Evolutionary conservation across 2,797 vertebrate species (phyloP).

Genomic region (Leucoraja ocellata): DNA sequence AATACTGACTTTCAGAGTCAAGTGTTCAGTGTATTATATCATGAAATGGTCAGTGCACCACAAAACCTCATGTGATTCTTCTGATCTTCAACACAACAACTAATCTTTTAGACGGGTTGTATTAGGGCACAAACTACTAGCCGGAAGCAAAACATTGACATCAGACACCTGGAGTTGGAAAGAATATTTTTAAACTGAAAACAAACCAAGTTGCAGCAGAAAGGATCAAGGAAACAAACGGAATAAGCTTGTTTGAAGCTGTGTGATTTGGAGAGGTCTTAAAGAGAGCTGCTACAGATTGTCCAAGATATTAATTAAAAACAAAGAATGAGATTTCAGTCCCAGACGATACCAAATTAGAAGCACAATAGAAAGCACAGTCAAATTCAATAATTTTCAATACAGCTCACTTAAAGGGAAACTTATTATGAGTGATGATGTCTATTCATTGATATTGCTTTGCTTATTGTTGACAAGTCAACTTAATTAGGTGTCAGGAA

Average conservation of each 20-base stretch:
- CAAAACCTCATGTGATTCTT: background rate
- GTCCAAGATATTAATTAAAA: background rate
- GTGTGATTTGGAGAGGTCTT: background rate
- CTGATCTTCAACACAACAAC: background rate
- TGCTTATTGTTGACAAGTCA: background rate
- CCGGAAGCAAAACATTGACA: background rate
- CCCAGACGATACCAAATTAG: background rate
- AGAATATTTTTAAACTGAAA: background rate
- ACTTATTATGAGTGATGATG: background rate
- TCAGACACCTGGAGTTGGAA: background rate
- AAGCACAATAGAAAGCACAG: background rate
- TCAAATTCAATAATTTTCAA: background rate
- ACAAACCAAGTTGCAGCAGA: background rate
- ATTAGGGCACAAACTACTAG: background rate
- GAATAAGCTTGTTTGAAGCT: background rate
- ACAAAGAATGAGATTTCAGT: background rate
- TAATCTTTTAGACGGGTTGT: background rate
- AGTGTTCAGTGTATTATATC: background rate
- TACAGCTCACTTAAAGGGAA: background rate
- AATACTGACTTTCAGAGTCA: background rate
- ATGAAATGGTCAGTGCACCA: background rate
- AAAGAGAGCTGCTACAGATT: background rate
- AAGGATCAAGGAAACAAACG: background rate
- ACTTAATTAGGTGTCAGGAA: background rate
- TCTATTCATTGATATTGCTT: background rate